Percentiles rank a stretch among this genome's conserved stretches.
Evolutionary conservation across 2,888 invertebrate genomes (phyloP).

Genomic region (Chloromyia formosa): DNA sequence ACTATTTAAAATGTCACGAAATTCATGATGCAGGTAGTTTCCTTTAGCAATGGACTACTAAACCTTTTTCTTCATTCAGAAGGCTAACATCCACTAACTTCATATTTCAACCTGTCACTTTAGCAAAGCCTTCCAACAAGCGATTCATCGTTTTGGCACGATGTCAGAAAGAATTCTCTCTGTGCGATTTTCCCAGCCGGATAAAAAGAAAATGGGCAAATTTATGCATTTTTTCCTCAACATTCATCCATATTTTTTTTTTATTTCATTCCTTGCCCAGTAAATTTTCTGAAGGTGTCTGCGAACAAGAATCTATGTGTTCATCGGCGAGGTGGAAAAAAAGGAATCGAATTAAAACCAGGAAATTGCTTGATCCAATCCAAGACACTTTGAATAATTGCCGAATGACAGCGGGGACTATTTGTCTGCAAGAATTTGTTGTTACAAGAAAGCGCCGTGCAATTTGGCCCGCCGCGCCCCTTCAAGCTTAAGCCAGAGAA

Average conservation of each 20-base stretch:
- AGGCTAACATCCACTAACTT: not conserved
- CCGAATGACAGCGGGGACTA: slow-evolving; percentile 25
- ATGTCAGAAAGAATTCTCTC: slow-evolving; percentile 15
- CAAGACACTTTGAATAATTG: slow-evolving; percentile 43
- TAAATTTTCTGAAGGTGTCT: not conserved
- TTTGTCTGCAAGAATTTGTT: slow-evolving; percentile 31
- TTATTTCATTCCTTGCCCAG: too few relatives aligned
- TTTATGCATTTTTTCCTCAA: slow-evolving; percentile 15
- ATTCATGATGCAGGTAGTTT: too few relatives aligned
- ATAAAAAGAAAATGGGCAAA: not conserved
- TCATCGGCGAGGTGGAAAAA: slow-evolving; percentile 2
- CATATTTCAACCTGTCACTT: not conserved
- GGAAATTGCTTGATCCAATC: slow-evolving; percentile 39
- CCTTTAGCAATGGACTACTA: too few relatives aligned
- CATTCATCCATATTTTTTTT: not conserved
- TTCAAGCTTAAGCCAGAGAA: not conserved
- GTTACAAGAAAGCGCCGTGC: slow-evolving; percentile 29
- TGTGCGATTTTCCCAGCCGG: not conserved
- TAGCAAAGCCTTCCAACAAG: not conserved
- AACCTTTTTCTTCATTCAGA: not conserved
- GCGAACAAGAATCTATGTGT: too few relatives aligned
- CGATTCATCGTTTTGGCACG: slow-evolving; percentile 21
- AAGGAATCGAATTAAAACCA: slow-evolving; percentile 41
- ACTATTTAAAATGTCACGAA: too few relatives aligned
- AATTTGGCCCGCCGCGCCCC: not conserved